Evolutionary conservation across 1,140 invertebrate genomes (phyloP).

Genomic region (Phortica variegata): DNA sequence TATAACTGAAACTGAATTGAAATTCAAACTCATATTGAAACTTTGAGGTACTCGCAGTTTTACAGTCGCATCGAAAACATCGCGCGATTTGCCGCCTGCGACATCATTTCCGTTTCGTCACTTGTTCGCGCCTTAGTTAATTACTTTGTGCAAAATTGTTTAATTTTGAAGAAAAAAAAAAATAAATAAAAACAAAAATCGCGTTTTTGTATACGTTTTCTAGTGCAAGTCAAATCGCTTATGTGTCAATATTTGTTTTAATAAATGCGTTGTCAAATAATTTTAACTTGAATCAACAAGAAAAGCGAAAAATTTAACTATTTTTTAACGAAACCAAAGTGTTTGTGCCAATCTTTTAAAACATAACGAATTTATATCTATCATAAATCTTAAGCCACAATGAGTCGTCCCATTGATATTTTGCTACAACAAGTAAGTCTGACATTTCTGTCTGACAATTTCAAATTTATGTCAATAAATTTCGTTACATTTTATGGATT

Average conservation of each 20-base stretch:
- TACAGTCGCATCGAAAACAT: slow-evolving; percentile 41
- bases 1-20: slow-evolving; percentile 34
- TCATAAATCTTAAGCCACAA: slow-evolving; percentile 14
- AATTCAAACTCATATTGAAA: slow-evolving; percentile 48
- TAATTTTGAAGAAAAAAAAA: slow-evolving; percentile 13
- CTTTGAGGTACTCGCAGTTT: slow-evolving; percentile 47
- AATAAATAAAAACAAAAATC: slow-evolving; percentile 6
- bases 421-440: slow-evolving; percentile 52
- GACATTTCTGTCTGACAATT: slow-evolving; percentile 5
- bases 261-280: too few relatives aligned
- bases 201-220: too few relatives aligned
- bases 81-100: too few relatives aligned
- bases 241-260: too few relatives aligned
- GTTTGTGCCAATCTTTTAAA: background rate
- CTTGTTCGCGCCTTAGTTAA: too few relatives aligned
- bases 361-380: slow-evolving; percentile 20
- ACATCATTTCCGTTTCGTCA: too few relatives aligned
- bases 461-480: slow-evolving; percentile 37
- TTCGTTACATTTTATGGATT: too few relatives aligned
- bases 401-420: slow-evolving; percentile 45
- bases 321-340: too few relatives aligned
- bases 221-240: too few relatives aligned
- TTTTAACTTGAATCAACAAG: too few relatives aligned
- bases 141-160: too few relatives aligned
- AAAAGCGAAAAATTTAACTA: too few relatives aligned